These are phyloP conservation scores for Drosophila formosana DNA, from an alignment of 2,888 invertebrate species.

Conservation along the genomic window DNA sequence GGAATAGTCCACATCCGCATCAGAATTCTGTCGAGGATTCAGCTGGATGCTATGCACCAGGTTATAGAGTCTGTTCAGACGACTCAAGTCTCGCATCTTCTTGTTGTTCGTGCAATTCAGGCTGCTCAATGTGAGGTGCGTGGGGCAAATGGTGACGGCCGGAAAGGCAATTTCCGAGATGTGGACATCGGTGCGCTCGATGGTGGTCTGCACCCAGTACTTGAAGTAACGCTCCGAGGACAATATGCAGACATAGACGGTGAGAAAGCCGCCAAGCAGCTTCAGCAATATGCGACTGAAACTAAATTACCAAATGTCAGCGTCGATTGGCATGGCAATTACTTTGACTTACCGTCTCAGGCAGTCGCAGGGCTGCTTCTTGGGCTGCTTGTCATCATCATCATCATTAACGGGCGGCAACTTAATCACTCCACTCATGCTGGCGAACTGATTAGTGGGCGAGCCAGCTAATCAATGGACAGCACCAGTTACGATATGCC, in stretches of 20 bases:
- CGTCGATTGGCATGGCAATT: neutral
- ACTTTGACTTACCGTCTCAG: constrained; percentile 46
- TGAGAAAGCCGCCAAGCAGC: constrained; percentile 43
- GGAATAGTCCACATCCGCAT: neutral
- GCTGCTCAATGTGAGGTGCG: constrained; percentile 18
- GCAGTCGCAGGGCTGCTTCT: constrained; percentile 15
- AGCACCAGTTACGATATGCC: constrained; percentile 12
- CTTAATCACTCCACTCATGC: constrained; percentile 54
- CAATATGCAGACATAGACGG: constrained; percentile 66
- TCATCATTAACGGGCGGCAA: constrained; percentile 50
- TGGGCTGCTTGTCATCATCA: constrained; percentile 34
- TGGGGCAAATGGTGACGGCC: constrained; percentile 74
- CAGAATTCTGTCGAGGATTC: neutral
- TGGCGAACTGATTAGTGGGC: constrained; percentile 52
- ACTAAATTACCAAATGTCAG: constrained; percentile 24
- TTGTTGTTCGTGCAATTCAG: neutral
- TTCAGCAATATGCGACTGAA: constrained; percentile 43
- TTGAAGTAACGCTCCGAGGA: constrained; percentile 73
- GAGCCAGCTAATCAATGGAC: constrained; percentile 63
- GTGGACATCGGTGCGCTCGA: constrained; percentile 78
- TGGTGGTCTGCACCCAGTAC: constrained; percentile 79
- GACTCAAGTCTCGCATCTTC: neutral
- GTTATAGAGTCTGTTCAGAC: constrained; percentile 31
- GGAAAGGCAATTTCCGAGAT: constrained; percentile 79
- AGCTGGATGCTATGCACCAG: constrained; percentile 42